These are phyloP conservation scores for Catocala fraxini DNA, from an alignment of 2,888 invertebrate genomes.

Conservation along the genomic window DNA sequence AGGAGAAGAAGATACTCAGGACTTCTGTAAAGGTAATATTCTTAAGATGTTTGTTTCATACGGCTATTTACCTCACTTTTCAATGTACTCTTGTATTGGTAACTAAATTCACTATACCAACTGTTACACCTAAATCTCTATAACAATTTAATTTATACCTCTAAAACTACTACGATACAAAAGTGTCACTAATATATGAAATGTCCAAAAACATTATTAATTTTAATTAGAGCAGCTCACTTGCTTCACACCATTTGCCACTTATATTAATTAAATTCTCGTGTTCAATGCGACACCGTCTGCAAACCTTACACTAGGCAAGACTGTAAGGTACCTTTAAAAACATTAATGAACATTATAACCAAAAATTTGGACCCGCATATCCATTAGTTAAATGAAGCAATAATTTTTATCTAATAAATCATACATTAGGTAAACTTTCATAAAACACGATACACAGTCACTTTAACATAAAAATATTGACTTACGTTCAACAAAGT, in stretches of 20 bases:
- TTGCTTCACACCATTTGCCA: background rate
- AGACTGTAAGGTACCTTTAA: background rate
- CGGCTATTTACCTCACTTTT: no score
- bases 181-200: no score
- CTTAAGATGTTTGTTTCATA: no score
- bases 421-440: conserved; percentile 11
- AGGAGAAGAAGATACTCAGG: no score
- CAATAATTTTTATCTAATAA: conserved; percentile 11
- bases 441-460: background rate
- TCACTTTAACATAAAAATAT: background rate
- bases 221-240: background rate
- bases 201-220: background rate
- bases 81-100: no score
- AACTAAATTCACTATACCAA: no score
- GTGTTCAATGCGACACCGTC: background rate
- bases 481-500: no score
- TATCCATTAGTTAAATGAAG: conserved; percentile 12
- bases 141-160: no score
- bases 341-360: conserved; percentile 1
- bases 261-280: background rate
- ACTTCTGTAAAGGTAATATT: no score
- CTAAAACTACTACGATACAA: no score
- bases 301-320: background rate
- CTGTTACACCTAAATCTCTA: no score
- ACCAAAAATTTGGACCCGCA: conserved; percentile 4